Conservation (phyloP, 2,113 vertebrate species). For the Monopterus albus region DNA sequence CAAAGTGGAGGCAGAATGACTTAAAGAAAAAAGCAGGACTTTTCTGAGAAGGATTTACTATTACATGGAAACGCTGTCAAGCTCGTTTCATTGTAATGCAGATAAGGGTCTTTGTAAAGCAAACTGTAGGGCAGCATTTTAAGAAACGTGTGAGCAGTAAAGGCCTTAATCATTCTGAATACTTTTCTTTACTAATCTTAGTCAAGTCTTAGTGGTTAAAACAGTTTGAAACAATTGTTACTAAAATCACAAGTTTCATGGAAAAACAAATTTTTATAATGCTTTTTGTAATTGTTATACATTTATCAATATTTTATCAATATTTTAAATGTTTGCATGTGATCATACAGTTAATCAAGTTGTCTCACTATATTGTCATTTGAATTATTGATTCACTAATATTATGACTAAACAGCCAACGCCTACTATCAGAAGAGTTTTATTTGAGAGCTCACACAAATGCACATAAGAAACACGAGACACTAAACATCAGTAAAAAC, state of each 20-base stretch:
- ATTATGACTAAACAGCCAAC: conserved; percentile 52
- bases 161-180: not conserved
- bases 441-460: conserved; percentile 64
- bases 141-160: not conserved
- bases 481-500: not conserved
- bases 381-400: conserved; percentile 15
- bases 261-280: not conserved
- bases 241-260: not conserved
- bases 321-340: conserved; percentile 20
- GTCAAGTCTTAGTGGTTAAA: not conserved
- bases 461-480: not conserved
- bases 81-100: not conserved
- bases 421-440: conserved; percentile 26
- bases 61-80: not conserved
- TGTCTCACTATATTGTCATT: not conserved
- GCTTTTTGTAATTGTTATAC: conserved; percentile 15
- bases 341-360: conserved; percentile 11
- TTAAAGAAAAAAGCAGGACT: conserved; percentile 90
- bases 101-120: not conserved
- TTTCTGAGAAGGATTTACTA: conserved; percentile 79
- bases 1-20: conserved; percentile 90
- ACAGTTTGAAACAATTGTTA: not conserved
- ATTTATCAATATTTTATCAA: no score
- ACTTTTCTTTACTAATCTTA: not conserved
- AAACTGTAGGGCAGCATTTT: not conserved